Evolutionary conservation across 2,888 invertebrate genomes (phyloP), one percentile per base, ranked within the genome.

Genomic region (Polydrusus tereticollis): DNA sequence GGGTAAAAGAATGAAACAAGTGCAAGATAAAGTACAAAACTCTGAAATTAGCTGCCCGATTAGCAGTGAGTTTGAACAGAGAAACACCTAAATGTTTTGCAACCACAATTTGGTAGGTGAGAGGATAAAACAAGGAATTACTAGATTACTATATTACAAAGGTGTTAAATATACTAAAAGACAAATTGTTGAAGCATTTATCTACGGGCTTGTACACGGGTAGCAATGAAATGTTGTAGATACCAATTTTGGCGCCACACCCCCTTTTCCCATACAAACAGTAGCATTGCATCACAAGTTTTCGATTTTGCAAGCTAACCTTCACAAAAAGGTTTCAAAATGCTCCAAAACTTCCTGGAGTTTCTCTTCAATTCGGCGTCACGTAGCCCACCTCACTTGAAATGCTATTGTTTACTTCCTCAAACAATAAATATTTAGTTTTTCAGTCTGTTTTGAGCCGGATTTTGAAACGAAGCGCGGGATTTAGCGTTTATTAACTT

Each of bases 181-280:
- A 60, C 16, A 26, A 41, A 60, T 45, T 21, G 12, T 59, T 60
- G 26, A 45, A 45, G 50, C 26, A 14, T 26, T n/a, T n/a, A 26
- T n/a, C 50, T 26, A 14, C 1, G 14, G 7, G 14, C n/a, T 26
- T 14, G 1, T 14, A 62, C 20, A 62, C 26, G 33, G n/a, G 29
- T 47, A 33, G 63, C 63, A 33, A 47, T 36, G 18, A 59, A 20
- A 38, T 43, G 41, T 50, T 26, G 18, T 18, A 23, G 50, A 41
- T 69, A 18, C 55, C 21, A 16, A 41, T 12, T 64, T 64, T 73
- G 66, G 62, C 67, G 77, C 79, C 78, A 79, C 79, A 78, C 79
- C 78, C 78, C 77, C 79, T 69, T 72, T 72, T 76, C 69, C 64
- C 41, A 68, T 57, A 71, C 67, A 74, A 75, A 72, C 72, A 73